Percentiles rank a stretch among this genome's conserved stretches.
Conservation (phyloP, 2,797 vertebrate genomes). For the Trematomus bernacchii region DNA sequence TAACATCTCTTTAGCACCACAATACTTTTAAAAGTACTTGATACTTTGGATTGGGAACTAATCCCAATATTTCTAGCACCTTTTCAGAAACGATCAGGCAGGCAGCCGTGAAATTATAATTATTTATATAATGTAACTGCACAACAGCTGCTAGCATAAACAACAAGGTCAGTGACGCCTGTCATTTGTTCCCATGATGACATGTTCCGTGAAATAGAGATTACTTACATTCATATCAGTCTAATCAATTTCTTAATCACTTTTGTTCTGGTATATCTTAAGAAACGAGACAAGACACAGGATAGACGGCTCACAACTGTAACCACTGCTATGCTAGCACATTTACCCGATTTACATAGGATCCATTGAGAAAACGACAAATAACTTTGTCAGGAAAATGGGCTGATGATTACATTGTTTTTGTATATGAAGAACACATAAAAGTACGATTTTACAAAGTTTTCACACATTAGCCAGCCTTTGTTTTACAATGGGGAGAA, state of each 20-base stretch:
- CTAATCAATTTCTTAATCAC: conserved; percentile 8
- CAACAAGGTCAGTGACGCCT: no score
- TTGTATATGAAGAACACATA: not conserved
- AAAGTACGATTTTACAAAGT: not conserved
- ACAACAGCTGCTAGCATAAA: no score
- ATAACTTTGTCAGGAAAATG: not conserved
- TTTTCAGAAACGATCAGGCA: no score
- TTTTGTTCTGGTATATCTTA: not conserved
- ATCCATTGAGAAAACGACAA: not conserved
- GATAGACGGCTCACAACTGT: not conserved
- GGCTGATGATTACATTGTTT: not conserved
- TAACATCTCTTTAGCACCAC: no score
- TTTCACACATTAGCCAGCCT: not conserved
- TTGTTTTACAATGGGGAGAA: not conserved
- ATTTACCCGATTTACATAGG: not conserved
- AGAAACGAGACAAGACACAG: not conserved
- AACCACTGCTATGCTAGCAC: not conserved
- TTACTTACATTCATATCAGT: not conserved
- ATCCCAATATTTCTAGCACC: no score
- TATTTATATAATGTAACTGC: no score
- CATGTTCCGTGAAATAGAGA: conserved; percentile 21
- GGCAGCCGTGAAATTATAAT: no score
- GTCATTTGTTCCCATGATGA: conserved; percentile 6
- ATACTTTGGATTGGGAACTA: no score
- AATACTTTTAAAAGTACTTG: no score